A percentile compares a stretch with the other conserved stretches of the same genome.
These are phyloP conservation scores for Condylura cristata DNA, from an alignment of 2,113 vertebrate genomes.

Conservation along the genomic window DNA sequence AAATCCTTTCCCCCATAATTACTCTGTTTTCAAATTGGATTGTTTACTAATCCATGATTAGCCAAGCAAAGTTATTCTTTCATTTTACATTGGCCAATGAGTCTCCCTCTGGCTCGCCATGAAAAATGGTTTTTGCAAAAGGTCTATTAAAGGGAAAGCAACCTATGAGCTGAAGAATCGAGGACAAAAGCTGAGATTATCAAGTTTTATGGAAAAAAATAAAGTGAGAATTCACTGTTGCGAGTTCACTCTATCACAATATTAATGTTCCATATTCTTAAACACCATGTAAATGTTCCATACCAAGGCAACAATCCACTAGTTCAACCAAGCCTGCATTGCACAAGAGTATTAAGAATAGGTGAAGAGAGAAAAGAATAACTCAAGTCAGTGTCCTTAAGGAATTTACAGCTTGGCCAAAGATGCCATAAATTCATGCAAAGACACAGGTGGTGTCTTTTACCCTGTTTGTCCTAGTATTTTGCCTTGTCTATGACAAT, in stretches of 20 bases:
- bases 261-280: constrained; percentile 1
- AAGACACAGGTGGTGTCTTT: neutral
- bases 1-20: neutral
- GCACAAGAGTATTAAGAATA: constrained; percentile 12
- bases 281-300: neutral
- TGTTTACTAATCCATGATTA: neutral
- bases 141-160: neutral
- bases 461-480: neutral
- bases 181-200: neutral
- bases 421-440: neutral
- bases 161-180: neutral
- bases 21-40: neutral
- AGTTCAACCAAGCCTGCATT: neutral
- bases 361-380: neutral
- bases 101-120: neutral
- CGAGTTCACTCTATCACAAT: neutral
- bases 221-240: neutral
- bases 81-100: neutral
- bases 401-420: neutral
- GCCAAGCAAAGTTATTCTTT: neutral
- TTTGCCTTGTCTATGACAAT: constrained; percentile 33
- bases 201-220: neutral
- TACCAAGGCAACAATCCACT: neutral
- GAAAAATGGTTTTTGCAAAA: neutral
- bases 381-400: neutral